phyloP scores from a whole-genome alignment of 2,888 invertebrate species.

The Meteorus cinctellus region DNA sequence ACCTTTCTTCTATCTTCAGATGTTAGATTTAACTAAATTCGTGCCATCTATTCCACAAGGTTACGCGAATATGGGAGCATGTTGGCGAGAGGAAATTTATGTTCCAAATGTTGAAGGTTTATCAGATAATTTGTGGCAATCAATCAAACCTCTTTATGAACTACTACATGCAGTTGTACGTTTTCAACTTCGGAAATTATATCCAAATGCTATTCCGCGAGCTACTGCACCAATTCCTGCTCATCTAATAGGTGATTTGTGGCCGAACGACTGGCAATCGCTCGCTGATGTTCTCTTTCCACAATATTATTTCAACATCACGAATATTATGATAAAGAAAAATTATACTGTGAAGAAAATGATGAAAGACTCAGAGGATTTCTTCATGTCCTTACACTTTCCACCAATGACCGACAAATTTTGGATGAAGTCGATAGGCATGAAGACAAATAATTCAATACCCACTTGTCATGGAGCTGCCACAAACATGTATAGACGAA shows the following conservation, averaged over 20 bases:
- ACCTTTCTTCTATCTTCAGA: constrained; percentile 13
- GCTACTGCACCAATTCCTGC: constrained; percentile 79
- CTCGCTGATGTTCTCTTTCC: constrained; percentile 77
- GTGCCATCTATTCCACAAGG: constrained; percentile 72
- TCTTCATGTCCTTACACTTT: constrained; percentile 80
- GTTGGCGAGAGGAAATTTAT: constrained; percentile 81
- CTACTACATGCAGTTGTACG: constrained; percentile 84
- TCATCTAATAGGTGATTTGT: constrained; percentile 83
- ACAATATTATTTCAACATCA: constrained; percentile 73
- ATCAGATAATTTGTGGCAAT: constrained; percentile 76
- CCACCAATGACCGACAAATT: constrained; percentile 78
- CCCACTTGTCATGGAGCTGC: constrained; percentile 81
- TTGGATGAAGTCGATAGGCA: constrained; percentile 78
- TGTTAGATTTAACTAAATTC: constrained; percentile 20
- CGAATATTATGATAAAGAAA: constrained; percentile 74
- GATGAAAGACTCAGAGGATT: constrained; percentile 80
- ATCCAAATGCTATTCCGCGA: constrained; percentile 74
- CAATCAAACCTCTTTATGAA: constrained; percentile 79
- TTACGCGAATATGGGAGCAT: constrained; percentile 78
- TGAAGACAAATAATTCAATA: constrained; percentile 69
- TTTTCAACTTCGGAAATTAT: constrained; percentile 76
- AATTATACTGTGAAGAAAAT: constrained; percentile 78
- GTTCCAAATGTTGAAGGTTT: constrained; percentile 76
- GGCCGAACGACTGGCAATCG: constrained; percentile 83
- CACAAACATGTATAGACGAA: constrained; percentile 80